A percentile compares a stretch with the other conserved stretches of the same genome.
Conservation (phyloP, 2,113 vertebrate species). For the Albula glossodonta region DNA sequence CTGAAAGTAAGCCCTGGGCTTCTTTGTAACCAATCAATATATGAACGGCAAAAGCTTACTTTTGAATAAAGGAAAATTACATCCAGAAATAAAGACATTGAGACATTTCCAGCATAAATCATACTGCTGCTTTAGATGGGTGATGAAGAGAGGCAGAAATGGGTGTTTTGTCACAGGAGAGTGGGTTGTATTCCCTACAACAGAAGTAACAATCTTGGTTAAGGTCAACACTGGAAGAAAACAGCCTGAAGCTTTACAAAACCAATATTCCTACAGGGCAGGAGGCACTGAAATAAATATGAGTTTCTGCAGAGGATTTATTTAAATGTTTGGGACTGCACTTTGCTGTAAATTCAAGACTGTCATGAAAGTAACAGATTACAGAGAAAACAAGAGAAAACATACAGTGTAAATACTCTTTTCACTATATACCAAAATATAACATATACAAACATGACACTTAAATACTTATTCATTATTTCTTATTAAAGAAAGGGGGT, state of each 20-base stretch:
- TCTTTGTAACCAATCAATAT: conserved; percentile 51
- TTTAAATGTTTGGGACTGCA: neutral
- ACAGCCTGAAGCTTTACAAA: conserved; percentile 51
- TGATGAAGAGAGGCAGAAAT: conserved; percentile 29
- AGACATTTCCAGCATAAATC: conserved; percentile 41
- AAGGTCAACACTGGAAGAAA: conserved; percentile 45
- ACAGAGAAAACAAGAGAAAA: no score
- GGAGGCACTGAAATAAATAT: conserved; percentile 29
- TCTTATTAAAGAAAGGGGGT: no score
- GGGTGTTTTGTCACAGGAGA: conserved; percentile 39
- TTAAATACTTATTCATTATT: neutral
- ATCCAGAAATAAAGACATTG: conserved; percentile 52
- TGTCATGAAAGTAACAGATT: no score
- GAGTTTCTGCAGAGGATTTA: conserved; percentile 15
- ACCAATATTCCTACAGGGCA: conserved; percentile 32
- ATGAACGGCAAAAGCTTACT: conserved; percentile 39
- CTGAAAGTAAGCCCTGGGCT: conserved; percentile 32
- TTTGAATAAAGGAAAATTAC: conserved; percentile 45
- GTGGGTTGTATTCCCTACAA: conserved; percentile 37
- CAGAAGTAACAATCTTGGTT: conserved; percentile 35
- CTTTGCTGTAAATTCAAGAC: neutral
- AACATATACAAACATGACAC: neutral
- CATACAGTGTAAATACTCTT: neutral
- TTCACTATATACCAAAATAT: neutral
- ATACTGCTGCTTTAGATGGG: conserved; percentile 46